Evolutionary conservation across 2,113 vertebrate species (phyloP).

Genomic region (Neoarius graeffei): DNA sequence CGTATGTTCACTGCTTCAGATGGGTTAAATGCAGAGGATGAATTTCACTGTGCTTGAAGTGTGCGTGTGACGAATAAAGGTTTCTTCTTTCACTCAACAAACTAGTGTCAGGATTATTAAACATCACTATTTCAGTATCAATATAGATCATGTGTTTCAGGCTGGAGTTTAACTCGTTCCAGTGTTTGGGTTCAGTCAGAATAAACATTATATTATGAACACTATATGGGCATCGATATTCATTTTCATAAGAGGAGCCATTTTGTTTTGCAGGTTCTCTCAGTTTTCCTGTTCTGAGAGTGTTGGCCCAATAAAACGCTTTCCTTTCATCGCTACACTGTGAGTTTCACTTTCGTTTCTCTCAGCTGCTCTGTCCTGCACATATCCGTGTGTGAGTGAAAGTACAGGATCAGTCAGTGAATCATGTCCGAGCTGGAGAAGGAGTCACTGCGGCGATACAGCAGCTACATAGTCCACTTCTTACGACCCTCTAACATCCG

Average conservation of each 20-base stretch:
- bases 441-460: slow-evolving; percentile 20
- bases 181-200: neutral
- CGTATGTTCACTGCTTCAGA: too few relatives aligned
- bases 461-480: slow-evolving; percentile 17
- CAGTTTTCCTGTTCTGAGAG: too few relatives aligned
- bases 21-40: too few relatives aligned
- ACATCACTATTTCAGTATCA: too few relatives aligned
- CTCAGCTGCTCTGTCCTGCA: neutral
- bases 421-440: slow-evolving; percentile 55
- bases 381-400: neutral
- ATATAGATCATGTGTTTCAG: neutral
- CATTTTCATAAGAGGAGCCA: neutral
- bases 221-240: neutral
- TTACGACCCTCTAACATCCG: slow-evolving; percentile 56
- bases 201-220: neutral
- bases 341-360: slow-evolving; percentile 47
- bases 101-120: too few relatives aligned
- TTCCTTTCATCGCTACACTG: neutral
- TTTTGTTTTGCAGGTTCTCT: neutral
- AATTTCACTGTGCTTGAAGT: too few relatives aligned
- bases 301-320: neutral
- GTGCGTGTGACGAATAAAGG: too few relatives aligned
- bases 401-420: neutral
- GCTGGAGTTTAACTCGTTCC: neutral
- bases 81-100: too few relatives aligned